These are phyloP conservation scores for Cliona cf. orientalis DNA, from an alignment of 37 sponge, comb jelly and placozoan species.

Conservation along the genomic window DNA sequence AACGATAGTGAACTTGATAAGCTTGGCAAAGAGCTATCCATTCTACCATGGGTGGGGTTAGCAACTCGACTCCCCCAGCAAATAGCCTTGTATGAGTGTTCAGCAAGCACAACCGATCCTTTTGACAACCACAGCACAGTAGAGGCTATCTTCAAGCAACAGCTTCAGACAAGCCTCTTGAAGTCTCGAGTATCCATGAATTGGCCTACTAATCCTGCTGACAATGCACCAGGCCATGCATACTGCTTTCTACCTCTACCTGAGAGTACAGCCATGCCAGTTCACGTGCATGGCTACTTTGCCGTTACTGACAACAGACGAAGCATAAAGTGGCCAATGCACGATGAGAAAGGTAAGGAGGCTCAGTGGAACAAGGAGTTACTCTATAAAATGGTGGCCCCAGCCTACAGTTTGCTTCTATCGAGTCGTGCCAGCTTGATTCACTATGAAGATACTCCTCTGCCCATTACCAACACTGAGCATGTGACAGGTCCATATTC, in stretches of 20 bases:
- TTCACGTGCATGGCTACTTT: conserved; percentile 87
- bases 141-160: background rate
- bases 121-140: background rate
- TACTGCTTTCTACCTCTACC: conserved; percentile 92
- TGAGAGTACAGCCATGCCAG: conserved; percentile 55
- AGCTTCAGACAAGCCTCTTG: too few species aligned
- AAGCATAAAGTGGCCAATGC: conserved; percentile 80
- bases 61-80: conserved; percentile 46
- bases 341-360: conserved; percentile 66
- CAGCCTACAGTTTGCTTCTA: conserved; percentile 55
- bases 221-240: conserved; percentile 41
- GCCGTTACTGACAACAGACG: conserved; percentile 70
- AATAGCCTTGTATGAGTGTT: background rate
- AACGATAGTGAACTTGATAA: conserved; percentile 1
- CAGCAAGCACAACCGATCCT: background rate
- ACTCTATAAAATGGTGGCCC: conserved; percentile 29
- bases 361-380: conserved; percentile 77
- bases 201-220: background rate
- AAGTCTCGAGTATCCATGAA: background rate
- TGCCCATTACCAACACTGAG: background rate
- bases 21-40: conserved; percentile 32
- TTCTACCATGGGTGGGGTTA: conserved; percentile 80
- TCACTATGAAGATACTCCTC: conserved; percentile 14
- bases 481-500: conserved; percentile 50
- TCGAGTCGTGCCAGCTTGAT: conserved; percentile 26